phyloP scores from a whole-genome alignment of 2,888 invertebrate genomes.

The Cataglyphis livida region DNA sequence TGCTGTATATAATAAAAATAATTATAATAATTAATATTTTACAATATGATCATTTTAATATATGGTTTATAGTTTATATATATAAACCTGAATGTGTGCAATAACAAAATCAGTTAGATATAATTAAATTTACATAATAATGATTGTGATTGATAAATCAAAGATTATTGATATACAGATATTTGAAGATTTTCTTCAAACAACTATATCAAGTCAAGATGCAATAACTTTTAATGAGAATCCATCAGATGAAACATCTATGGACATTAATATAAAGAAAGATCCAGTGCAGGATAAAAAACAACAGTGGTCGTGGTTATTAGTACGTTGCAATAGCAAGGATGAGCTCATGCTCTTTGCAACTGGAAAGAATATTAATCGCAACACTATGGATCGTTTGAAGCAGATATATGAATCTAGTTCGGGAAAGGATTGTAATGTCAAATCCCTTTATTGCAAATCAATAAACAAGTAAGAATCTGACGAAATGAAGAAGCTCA shows the following conservation, averaged over 20 bases:
- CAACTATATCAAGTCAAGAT: slow-evolving; percentile 69
- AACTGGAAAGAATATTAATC: slow-evolving; percentile 82
- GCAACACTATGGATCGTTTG: slow-evolving; percentile 80
- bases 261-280: slow-evolving; percentile 54
- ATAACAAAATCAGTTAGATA: slow-evolving; percentile 4
- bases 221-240: slow-evolving; percentile 48
- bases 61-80: neutral
- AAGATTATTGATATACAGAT: slow-evolving; percentile 74
- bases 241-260: slow-evolving; percentile 48
- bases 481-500: slow-evolving; percentile 39
- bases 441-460: slow-evolving; percentile 84
- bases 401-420: slow-evolving; percentile 81
- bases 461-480: slow-evolving; percentile 80
- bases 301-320: slow-evolving; percentile 81
- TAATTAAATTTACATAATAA: neutral
- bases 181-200: slow-evolving; percentile 83
- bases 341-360: slow-evolving; percentile 83
- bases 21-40: slow-evolving; percentile 21
- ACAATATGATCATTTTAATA: neutral
- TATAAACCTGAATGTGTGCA: neutral
- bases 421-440: slow-evolving; percentile 82
- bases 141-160: neutral
- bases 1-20: neutral
- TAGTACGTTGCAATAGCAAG: slow-evolving; percentile 82
- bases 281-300: slow-evolving; percentile 61